A percentile compares a stretch with the other conserved stretches of the same genome.
These are phyloP conservation scores for Mythimna vitellina DNA, from an alignment of 2,888 invertebrate genomes.

Conservation along the genomic window DNA sequence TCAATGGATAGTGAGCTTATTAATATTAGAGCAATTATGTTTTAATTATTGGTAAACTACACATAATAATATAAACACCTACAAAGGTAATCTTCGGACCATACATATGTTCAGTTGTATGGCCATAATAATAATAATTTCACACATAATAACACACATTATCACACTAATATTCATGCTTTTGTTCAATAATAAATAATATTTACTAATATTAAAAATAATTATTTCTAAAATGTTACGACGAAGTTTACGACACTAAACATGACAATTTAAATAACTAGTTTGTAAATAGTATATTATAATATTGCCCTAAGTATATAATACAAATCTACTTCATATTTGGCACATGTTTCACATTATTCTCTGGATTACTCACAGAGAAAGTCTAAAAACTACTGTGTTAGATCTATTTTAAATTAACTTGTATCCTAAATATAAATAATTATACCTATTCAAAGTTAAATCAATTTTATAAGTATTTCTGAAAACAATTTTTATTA, in stretches of 20 bases:
- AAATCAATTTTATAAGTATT: not conserved
- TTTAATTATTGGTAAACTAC: slow-evolving; percentile 11
- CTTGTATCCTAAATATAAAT: slow-evolving; percentile 11
- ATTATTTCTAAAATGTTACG: slow-evolving; percentile 15
- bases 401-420: slow-evolving; percentile 24
- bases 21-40: slow-evolving; percentile 20
- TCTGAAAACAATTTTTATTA: too few species aligned
- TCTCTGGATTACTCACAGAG: slow-evolving; percentile 61
- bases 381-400: slow-evolving; percentile 33
- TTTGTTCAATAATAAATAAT: slow-evolving; percentile 11
- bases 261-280: slow-evolving; percentile 32
- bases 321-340: slow-evolving; percentile 57
- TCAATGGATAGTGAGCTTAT: slow-evolving; percentile 34
- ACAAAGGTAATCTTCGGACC: not conserved
- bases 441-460: not conserved
- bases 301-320: slow-evolving; percentile 46
- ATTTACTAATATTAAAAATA: slow-evolving; percentile 18
- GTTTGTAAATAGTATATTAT: slow-evolving; percentile 46
- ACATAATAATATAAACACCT: not conserved
- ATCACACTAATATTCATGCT: slow-evolving; percentile 10
- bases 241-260: slow-evolving; percentile 23
- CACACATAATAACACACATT: slow-evolving; percentile 8
- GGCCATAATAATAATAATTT: slow-evolving; percentile 2
- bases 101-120: not conserved
- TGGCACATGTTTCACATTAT: slow-evolving; percentile 53